These are phyloP conservation scores for Leucoptera coffeella DNA, from an alignment of 2,888 invertebrate species.

Conservation along the genomic window DNA sequence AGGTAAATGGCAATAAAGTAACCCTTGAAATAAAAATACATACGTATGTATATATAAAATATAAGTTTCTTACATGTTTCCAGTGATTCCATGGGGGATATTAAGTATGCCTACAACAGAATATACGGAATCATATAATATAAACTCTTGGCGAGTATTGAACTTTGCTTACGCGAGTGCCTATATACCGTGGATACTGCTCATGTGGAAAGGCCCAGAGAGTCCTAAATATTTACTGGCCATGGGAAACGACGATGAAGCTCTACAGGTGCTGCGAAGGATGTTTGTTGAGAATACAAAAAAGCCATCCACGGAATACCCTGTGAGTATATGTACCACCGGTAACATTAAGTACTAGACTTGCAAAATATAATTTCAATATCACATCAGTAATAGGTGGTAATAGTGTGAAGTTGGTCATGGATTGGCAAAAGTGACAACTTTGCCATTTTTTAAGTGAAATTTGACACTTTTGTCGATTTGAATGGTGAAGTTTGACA, in stretches of 20 bases:
- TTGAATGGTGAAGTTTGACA: too few species aligned
- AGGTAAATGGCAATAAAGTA: too few species aligned
- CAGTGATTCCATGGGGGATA: conserved; percentile 62
- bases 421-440: too few species aligned
- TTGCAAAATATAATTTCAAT: too few species aligned
- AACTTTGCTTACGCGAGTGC: conserved; percentile 56
- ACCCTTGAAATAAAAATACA: too few species aligned
- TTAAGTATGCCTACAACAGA: conserved; percentile 50
- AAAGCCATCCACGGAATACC: conserved; percentile 31
- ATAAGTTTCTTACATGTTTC: conserved; percentile 10
- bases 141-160: conserved; percentile 70
- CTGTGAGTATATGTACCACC: conserved; percentile 40
- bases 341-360: too few species aligned
- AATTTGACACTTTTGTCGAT: too few species aligned
- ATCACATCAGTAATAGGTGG: too few species aligned
- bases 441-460: too few species aligned
- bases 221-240: conserved; percentile 72
- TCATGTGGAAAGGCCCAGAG: conserved; percentile 60
- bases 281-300: conserved; percentile 50
- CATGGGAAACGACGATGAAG: conserved; percentile 55
- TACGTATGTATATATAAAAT: too few species aligned
- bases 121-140: conserved; percentile 41
- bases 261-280: conserved; percentile 52
- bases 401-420: too few species aligned
- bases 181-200: conserved; percentile 49